Evolutionary conservation across 1,140 invertebrate species (phyloP).

Genomic region (Drosophila sucinea): DNA sequence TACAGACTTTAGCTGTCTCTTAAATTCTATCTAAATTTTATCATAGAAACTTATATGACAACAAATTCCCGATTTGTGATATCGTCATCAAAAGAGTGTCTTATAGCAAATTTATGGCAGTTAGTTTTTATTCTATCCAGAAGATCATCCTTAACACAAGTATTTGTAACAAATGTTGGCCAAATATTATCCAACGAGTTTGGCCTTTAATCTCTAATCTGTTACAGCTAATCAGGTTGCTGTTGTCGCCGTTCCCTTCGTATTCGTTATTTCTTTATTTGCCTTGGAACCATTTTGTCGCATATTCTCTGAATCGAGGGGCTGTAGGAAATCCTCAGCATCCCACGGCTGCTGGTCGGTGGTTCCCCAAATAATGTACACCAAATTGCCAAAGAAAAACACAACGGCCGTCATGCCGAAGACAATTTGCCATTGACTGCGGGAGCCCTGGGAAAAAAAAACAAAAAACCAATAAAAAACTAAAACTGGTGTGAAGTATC

Average conservation of each 20-base stretch:
- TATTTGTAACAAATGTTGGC: neutral
- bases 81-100: no score
- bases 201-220: neutral
- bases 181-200: neutral
- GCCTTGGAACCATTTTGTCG: slow-evolving; percentile 18
- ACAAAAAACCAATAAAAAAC: neutral
- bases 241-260: neutral
- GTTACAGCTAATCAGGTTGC: slow-evolving; percentile 16
- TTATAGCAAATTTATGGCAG: no score
- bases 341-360: slow-evolving; percentile 87
- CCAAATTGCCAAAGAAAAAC: slow-evolving; percentile 87
- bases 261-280: neutral
- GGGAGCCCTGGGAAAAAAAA: slow-evolving; percentile 82
- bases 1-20: no score
- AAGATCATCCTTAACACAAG: neutral
- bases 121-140: neutral
- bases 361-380: slow-evolving; percentile 88
- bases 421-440: slow-evolving; percentile 88
- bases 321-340: slow-evolving; percentile 77
- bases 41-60: no score
- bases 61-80: no score
- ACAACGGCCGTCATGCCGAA: slow-evolving; percentile 89
- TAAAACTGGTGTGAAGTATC: neutral
- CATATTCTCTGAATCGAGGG: slow-evolving; percentile 36
- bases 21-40: no score